Conservation (phyloP, 1,140 invertebrate species). For the Cepaea nemoralis region DNA sequence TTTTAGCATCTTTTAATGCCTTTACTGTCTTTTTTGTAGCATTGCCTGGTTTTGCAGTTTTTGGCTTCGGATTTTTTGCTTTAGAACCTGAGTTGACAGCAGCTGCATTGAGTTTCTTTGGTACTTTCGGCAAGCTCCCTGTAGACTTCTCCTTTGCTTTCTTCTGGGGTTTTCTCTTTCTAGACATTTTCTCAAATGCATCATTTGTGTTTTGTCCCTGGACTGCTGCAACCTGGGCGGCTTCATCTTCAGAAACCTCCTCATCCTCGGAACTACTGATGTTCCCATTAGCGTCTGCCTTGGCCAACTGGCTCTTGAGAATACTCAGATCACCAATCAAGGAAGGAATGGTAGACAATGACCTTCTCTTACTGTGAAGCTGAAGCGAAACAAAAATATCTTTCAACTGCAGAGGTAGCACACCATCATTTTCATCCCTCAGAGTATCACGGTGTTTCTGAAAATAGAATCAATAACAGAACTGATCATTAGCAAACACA, state of each 20-base stretch:
- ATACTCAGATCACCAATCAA: constrained; percentile 29
- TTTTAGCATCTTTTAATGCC: background rate
- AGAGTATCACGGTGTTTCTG: constrained; percentile 31
- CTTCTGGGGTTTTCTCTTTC: background rate
- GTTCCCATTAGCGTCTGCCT: constrained; percentile 19
- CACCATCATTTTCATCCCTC: constrained; percentile 40
- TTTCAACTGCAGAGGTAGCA: constrained; percentile 25
- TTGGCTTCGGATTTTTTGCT: background rate
- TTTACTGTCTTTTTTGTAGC: background rate
- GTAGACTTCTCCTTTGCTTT: background rate
- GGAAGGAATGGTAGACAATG: constrained; percentile 20
- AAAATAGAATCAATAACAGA: too few relatives aligned
- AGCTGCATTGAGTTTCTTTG: background rate
- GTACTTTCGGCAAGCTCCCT: background rate
- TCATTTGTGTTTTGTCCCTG: background rate
- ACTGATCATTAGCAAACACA: too few relatives aligned
- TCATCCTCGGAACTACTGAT: constrained; percentile 23
- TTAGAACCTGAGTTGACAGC: background rate
- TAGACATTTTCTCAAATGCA: background rate
- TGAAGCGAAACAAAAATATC: constrained; percentile 34
- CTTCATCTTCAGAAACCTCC: constrained; percentile 10
- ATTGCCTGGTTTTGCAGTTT: background rate
- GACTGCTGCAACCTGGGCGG: background rate
- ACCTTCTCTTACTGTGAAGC: constrained; percentile 36
- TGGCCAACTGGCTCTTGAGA: background rate